Conservation (phyloP, 2,797 vertebrate species). For the Diceros bicornis region DNA sequence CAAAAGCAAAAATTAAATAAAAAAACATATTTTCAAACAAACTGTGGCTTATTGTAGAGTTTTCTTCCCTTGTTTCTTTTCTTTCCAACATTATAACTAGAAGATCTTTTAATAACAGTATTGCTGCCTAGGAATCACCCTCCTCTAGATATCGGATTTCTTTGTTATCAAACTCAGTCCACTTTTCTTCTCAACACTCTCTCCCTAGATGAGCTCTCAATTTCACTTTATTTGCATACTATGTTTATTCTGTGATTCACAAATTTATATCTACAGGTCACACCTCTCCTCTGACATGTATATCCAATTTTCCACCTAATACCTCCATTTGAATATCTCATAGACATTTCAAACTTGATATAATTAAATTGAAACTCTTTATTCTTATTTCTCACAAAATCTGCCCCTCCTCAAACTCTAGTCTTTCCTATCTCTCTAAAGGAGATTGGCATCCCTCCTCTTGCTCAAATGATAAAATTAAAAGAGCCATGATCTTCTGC, state of each 20-base stretch:
- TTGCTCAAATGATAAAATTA: background rate
- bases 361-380: background rate
- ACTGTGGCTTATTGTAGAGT: background rate
- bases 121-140: background rate
- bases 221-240: background rate
- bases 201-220: background rate
- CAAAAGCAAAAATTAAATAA: background rate
- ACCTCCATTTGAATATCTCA: background rate
- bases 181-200: background rate
- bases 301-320: background rate
- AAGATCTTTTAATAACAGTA: background rate
- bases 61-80: background rate
- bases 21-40: background rate
- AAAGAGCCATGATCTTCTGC: background rate
- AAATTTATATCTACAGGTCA: background rate
- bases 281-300: background rate
- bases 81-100: background rate
- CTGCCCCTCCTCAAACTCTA: background rate
- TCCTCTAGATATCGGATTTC: background rate
- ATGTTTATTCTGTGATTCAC: background rate
- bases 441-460: background rate
- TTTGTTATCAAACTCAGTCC: background rate
- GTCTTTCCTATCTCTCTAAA: background rate
- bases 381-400: background rate
- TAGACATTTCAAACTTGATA: background rate